phyloP scores from a whole-genome alignment of 2,113 vertebrate genomes.

The Tichodroma muraria region DNA sequence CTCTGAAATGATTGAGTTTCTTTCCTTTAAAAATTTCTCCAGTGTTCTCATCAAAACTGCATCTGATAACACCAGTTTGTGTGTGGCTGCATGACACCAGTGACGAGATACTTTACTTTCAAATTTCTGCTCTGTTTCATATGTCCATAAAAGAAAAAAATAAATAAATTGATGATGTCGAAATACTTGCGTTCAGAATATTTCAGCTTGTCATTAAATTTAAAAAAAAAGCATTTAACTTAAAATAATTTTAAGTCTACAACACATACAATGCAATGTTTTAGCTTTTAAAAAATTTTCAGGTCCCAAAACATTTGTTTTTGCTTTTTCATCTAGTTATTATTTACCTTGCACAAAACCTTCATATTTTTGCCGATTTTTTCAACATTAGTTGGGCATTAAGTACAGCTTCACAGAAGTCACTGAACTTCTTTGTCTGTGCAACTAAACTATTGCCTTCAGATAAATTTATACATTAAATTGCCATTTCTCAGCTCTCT shows the following conservation, averaged over 20 bases:
- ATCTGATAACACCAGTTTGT: background rate
- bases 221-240: background rate
- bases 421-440: background rate
- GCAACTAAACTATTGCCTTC: background rate
- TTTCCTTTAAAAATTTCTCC: background rate
- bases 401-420: background rate
- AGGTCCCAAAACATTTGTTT: background rate
- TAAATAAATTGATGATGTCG: fast-evolving
- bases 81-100: background rate
- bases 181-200: background rate
- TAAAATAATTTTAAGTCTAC: background rate
- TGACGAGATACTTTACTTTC: background rate
- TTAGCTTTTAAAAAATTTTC: background rate
- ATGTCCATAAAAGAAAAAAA: background rate
- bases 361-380: background rate
- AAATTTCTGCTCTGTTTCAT: background rate
- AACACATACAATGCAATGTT: background rate
- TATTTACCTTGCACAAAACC: background rate
- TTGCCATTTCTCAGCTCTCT: background rate
- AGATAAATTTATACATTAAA: background rate
- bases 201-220: background rate
- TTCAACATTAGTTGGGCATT: background rate
- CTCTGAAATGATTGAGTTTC: background rate
- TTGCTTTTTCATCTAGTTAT: background rate
- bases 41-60: background rate